Percentiles rank a stretch among this genome's conserved stretches.
These are phyloP conservation scores for Meiosimyza platycephala DNA, from an alignment of 2,888 invertebrate genomes.

Conservation along the genomic window DNA sequence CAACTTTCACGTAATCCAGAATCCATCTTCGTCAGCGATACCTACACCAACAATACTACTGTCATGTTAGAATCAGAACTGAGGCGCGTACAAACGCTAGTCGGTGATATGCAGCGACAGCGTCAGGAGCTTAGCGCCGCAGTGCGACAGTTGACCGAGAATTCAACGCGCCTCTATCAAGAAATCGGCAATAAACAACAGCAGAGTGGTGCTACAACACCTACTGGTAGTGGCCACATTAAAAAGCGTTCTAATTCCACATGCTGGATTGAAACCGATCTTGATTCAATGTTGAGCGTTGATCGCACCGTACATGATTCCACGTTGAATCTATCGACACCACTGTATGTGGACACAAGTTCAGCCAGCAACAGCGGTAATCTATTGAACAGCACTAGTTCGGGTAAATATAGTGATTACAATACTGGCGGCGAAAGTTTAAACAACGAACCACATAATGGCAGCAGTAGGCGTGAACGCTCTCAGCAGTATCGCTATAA, in stretches of 20 bases:
- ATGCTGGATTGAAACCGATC: constrained; percentile 88
- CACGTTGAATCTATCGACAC: constrained; percentile 67
- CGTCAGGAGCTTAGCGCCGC: constrained; percentile 87
- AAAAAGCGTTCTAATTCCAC: constrained; percentile 76
- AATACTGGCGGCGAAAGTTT: constrained; percentile 49
- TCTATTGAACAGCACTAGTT: constrained; percentile 49
- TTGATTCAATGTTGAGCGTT: constrained; percentile 82
- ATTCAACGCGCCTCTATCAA: constrained; percentile 77
- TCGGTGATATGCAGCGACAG: constrained; percentile 87
- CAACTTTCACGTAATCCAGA: constrained; percentile 75
- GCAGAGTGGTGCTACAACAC: constrained; percentile 15
- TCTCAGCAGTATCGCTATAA: constrained; percentile 54
- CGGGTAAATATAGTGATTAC: constrained; percentile 59
- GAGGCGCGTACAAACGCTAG: constrained; percentile 83
- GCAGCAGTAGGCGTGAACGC: constrained; percentile 16
- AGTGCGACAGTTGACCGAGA: constrained; percentile 85
- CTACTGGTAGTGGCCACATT: constrained; percentile 50
- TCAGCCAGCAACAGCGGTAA: constrained; percentile 41
- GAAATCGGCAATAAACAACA: constrained; percentile 70
- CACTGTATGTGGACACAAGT: constrained; percentile 78
- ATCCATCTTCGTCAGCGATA: constrained; percentile 67
- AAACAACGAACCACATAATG: constrained; percentile 37
- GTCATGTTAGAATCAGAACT: constrained; percentile 83
- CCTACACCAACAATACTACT: constrained; percentile 71
- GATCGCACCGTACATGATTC: constrained; percentile 74